Base-by-base conservation (phyloP, 2,888 invertebrate species). In the Diarsia mendica region DNA sequence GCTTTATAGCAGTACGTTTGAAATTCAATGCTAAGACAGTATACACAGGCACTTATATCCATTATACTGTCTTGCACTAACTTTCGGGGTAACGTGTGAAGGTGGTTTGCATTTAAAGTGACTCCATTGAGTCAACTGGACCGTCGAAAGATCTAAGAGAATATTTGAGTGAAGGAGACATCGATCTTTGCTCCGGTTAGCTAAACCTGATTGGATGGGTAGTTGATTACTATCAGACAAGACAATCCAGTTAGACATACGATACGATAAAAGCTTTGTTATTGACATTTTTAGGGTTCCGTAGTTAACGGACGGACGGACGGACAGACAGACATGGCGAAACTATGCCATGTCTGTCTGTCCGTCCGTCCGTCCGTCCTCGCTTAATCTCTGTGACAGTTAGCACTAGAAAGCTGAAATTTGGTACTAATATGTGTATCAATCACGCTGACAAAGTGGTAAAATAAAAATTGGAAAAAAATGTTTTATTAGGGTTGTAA, bases 101-200 rank as follows among this genome's bases (percentile, higher is more conserved):
- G 71, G 58, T 46, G 23, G 23, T 78, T 71, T 77, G 78, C 64
- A 78, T 65, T 18, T 58, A 71, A 39, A 77, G 33, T 71, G 78
- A 9, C 44, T 51, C 44, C 20, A 77, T 33, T 65, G 60, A 51
- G 39, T 49, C 28, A 23, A 49, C 53, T 39, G 23, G 51, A 48
- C 33, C 51, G 46, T 64, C n/a, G 46, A 65, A 55, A 39, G 49
- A 65, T 65, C 55, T 65, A 58, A 60, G 46, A 71, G 58, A 71
- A 65, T 65, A 51, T 65, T 71, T 64, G 8, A 70, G 48, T 28
- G n/a, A n/a, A 65, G n/a, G 28, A 65, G 28, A 76, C n/a, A 49
- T 61, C 2, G 8, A 33, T 15, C 3, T 39, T 33, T 63, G 71
- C 20, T 75, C 4, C 53, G 15, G 15, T 4, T 10, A 9, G 49